Evolutionary conservation across 2,888 invertebrate species (phyloP).

Genomic region (Conus canariensis): DNA sequence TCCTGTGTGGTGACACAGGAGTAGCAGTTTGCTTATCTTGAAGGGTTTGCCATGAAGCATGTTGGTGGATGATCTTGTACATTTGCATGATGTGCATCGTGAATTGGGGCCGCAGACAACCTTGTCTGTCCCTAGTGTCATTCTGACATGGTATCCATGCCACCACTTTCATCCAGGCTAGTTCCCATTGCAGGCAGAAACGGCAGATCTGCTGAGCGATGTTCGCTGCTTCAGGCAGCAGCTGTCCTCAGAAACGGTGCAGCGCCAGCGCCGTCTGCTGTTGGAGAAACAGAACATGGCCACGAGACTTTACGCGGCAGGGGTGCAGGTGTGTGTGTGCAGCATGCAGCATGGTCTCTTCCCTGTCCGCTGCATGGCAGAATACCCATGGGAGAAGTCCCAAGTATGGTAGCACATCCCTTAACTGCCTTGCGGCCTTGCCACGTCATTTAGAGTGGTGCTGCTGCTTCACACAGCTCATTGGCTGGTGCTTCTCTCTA

Average conservation of each 20-base stretch:
- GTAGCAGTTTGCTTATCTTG: too few relatives aligned
- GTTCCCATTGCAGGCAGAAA: conserved; percentile 63
- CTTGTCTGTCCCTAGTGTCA: too few relatives aligned
- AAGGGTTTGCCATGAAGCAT: too few relatives aligned
- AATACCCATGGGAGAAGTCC: too few relatives aligned
- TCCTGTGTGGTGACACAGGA: too few relatives aligned
- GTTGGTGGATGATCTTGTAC: too few relatives aligned
- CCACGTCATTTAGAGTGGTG: too few relatives aligned
- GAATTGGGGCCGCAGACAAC: not conserved
- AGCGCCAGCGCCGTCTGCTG: conserved; percentile 60
- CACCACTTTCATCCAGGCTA: not conserved
- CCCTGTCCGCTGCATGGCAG: not conserved
- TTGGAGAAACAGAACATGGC: conserved; percentile 67
- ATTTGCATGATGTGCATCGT: conserved; percentile 3
- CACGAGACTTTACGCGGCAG: conserved; percentile 58
- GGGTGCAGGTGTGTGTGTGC: conserved; percentile 46
- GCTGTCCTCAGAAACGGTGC: conserved; percentile 59
- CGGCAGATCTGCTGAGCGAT: conserved; percentile 67
- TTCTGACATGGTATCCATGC: not conserved
- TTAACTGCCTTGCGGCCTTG: too few relatives aligned
- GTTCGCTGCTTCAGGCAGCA: conserved; percentile 63
- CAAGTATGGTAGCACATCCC: too few relatives aligned
- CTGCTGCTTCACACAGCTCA: too few relatives aligned
- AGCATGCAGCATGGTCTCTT: not conserved
- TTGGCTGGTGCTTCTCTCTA: too few relatives aligned